Conservation (phyloP, 2,113 vertebrate species). For the Hydrochoerus hydrochaeris region DNA sequence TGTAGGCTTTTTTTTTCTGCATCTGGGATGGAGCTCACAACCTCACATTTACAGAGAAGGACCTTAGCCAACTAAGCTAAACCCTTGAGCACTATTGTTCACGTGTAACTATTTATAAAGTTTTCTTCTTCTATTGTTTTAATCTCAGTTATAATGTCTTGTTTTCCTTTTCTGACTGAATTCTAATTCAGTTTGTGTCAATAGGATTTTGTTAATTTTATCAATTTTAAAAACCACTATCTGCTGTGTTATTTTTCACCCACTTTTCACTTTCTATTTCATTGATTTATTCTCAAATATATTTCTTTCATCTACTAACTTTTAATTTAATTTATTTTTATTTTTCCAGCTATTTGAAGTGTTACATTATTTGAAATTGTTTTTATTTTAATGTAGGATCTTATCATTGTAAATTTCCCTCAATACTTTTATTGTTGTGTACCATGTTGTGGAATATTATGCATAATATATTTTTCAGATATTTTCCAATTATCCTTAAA, state of each 20-base stretch:
- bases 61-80: too few species aligned
- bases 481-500: not conserved
- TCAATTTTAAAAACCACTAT: not conserved
- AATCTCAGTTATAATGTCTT: not conserved
- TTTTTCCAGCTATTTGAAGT: not conserved
- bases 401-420: not conserved
- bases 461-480: not conserved
- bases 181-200: not conserved
- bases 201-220: not conserved
- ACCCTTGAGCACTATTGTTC: too few species aligned
- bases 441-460: not conserved
- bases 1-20: too few species aligned
- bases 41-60: too few species aligned
- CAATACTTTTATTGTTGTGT: not conserved
- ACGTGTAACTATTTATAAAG: not conserved
- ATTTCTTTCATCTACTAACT: not conserved
- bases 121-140: not conserved
- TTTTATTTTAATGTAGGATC: not conserved
- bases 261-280: not conserved
- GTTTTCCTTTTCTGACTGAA: not conserved
- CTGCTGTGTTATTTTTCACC: not conserved
- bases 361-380: not conserved
- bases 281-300: not conserved
- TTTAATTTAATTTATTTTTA: not conserved
- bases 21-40: too few species aligned